Evolutionary conservation across 2,797 vertebrate genomes (phyloP), one percentile per base, ranked within the genome.

Genomic region (Sebastes paucispinis): DNA sequence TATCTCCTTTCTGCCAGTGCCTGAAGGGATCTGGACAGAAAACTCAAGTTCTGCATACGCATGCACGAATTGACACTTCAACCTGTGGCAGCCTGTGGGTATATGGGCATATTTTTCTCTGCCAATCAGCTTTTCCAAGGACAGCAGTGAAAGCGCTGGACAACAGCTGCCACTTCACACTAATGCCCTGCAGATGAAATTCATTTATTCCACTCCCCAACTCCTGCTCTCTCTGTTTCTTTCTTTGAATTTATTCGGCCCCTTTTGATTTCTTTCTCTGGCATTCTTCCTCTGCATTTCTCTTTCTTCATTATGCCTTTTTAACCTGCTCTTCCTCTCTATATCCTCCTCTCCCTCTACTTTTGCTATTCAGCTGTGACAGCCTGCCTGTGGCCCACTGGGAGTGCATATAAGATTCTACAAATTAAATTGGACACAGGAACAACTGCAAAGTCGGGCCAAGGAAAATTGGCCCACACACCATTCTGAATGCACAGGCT

Each of bases 151-250:
- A 75, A 77, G 69, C n/a, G 10, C 50, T n/a, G 65, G 62, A 83
- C 84, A 90, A 87, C 89, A 85, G 84, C 89, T 91, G 90, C 74
- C 79, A 89, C 84, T 88, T 89, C 84, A 86, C 75, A 80, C 82
- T 79, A 86, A 87, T 82, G 77, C 81, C 86, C 82, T 85, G 62
- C 82, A 87, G 80, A 88, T 82, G 50, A 88, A 91, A 90, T 87
- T 80, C 67, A 90, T 89, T 83, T 88, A 92, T 92, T 92, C 86
- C 79, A 79, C 82, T 85, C 79, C 60, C 62, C 58, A 66, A 72
- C 82, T 73, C 66, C 67, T 14, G 10, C 73, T 82, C 65, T 73
- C 34, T 70, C 20, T 20, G 2, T 80, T 84, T 66, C 27, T 31
- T 77, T 77, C 70, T 82, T 67, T 69, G 74, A 82, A 83, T 82